Percentiles rank a stretch among this genome's conserved stretches.
These are phyloP conservation scores for Tiliacea citrago DNA, from an alignment of 2,888 invertebrate species.

Conservation along the genomic window DNA sequence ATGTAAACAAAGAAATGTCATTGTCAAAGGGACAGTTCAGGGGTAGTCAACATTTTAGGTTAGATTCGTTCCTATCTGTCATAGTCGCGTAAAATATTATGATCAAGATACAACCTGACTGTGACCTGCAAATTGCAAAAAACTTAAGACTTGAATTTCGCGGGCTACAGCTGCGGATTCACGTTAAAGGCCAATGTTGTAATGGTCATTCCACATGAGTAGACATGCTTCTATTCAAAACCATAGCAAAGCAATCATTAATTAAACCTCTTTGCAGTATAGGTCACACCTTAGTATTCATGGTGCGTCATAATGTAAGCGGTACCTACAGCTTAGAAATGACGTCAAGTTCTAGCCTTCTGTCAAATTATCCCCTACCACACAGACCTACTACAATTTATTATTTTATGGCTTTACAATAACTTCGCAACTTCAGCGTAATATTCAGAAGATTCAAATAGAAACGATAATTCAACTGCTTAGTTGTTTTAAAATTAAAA, in stretches of 20 bases:
- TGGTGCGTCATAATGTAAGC: constrained; percentile 45
- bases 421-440: background rate
- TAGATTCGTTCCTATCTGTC: too few relatives aligned
- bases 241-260: constrained; percentile 47
- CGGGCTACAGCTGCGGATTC: too few relatives aligned
- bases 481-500: background rate
- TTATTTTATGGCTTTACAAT: background rate
- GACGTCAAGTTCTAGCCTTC: constrained; percentile 58
- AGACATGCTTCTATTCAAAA: constrained; percentile 10
- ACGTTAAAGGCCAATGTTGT: background rate
- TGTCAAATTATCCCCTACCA: constrained; percentile 49
- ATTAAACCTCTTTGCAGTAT: constrained; percentile 47
- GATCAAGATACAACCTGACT: too few relatives aligned
- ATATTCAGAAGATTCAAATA: background rate
- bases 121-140: too few relatives aligned
- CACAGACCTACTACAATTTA: background rate
- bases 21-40: too few relatives aligned
- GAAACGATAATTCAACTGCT: background rate
- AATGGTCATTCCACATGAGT: background rate
- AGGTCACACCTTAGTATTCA: constrained; percentile 51
- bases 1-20: too few relatives aligned
- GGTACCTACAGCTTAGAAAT: constrained; percentile 45
- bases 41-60: too few relatives aligned
- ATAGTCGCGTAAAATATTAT: too few relatives aligned
- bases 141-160: too few relatives aligned